Evolutionary conservation across 2,113 vertebrate genomes (phyloP), one percentile per base, ranked within the genome.

Genomic region (Thalassoma bifasciatum): DNA sequence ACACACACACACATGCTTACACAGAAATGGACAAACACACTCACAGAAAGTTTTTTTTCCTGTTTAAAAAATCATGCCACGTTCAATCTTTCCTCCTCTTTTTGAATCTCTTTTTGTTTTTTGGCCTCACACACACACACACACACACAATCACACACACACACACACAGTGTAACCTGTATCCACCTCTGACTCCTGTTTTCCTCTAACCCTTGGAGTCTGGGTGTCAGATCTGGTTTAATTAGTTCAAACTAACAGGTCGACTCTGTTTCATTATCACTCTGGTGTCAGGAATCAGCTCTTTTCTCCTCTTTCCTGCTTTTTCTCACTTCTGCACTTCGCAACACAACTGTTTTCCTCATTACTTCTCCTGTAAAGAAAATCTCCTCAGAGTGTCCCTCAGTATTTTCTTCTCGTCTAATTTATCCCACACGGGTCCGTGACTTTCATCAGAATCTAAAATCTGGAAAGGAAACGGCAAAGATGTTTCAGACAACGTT

Each of bases 191-290:
- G n/a, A n/a, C n/a, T n/a, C n/a, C n/a, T n/a, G n/a, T n/a, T n/a
- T n/a, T n/a, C n/a, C n/a, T n/a, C n/a, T n/a, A n/a, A n/a, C 58
- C 19, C 52, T 54, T 11, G 36, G 30, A 17, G 70, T 14, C 52
- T 11, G 36, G 11, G 4, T 42, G 73, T 86, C 59, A n/a, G 2
- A 65, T 49, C 19, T 3, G 1, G 12, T 61, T n/a, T n/a, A 68
- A 77, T 83, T 74, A 66, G 66, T 40, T 71, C 23, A 10, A 10
- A 7, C 22, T 47, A 61, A 63, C 64, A 13, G 13, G 52, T 17
- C 21, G 57, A 59, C 72, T 22, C 6, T n/a, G n/a, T n/a, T 50
- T 82, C 71, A 40, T 79, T 79, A 76, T 73, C 17, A 1, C 23
- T 17, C n/a, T 72, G 6, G 0, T 40, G 44, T 62, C 37, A n/a